Conservation (phyloP, 2,888 invertebrate species). For the Thymelicus acteon region DNA sequence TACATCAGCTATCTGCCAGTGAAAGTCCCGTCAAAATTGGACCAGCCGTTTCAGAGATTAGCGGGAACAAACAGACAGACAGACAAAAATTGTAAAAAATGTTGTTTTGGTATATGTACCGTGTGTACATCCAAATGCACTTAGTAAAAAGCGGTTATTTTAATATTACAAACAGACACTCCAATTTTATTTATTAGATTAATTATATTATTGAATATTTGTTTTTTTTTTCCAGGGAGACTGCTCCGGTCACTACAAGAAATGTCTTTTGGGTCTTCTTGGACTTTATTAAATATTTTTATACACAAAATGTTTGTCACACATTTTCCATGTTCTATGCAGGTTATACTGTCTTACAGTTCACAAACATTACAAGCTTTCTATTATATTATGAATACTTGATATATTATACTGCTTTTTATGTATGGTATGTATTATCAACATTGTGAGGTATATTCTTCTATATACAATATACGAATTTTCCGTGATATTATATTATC, state of each 20-base stretch:
- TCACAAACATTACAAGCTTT: constrained; percentile 23
- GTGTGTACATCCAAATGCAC: no score
- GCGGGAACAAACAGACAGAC: no score
- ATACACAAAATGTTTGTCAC: constrained; percentile 14
- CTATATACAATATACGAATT: no score
- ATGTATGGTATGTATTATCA: neutral
- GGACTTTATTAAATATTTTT: constrained; percentile 70
- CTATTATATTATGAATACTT: constrained; percentile 13
- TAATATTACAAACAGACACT: no score
- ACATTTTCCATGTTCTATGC: constrained; percentile 14
- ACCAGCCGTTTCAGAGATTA: no score
- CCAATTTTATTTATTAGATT: no score
- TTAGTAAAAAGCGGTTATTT: no score
- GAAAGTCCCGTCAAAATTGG: no score
- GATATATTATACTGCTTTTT: constrained; percentile 9
- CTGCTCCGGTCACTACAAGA: constrained; percentile 94
- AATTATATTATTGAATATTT: neutral
- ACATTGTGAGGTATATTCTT: neutral
- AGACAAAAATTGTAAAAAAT: no score
- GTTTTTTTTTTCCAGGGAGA: constrained; percentile 86
- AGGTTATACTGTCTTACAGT: constrained; percentile 16
- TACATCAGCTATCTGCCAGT: no score
- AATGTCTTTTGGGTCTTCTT: constrained; percentile 90
- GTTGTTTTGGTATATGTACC: no score
- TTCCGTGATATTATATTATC: neutral